A percentile compares a stretch with the other conserved stretches of the same genome.
Evolutionary conservation across 2,888 invertebrate genomes (phyloP).

Genomic region (Cheilosia vernalis): DNA sequence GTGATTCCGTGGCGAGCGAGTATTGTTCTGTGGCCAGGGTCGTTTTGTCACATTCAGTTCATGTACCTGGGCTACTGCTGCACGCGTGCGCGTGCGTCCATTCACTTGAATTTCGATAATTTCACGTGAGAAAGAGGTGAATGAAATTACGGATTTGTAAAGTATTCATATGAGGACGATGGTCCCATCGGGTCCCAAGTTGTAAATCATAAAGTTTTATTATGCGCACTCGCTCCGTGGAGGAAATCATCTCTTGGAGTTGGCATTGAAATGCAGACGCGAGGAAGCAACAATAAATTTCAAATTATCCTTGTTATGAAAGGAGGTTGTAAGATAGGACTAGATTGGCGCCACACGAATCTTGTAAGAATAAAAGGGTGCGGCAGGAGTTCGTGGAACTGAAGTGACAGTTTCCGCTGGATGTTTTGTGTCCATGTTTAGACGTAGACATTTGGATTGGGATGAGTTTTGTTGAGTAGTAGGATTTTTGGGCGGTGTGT

Average conservation of each 20-base stretch:
- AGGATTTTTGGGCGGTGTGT: too few relatives aligned
- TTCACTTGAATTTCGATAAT: constrained; percentile 46
- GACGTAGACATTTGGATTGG: too few relatives aligned
- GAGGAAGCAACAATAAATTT: constrained; percentile 34
- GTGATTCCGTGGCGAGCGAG: constrained; percentile 52
- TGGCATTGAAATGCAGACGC: constrained; percentile 56
- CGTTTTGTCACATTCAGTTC: constrained; percentile 70
- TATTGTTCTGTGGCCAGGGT: too few relatives aligned
- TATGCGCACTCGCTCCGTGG: not conserved
- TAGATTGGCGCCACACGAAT: constrained; percentile 63
- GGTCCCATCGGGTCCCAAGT: constrained; percentile 5
- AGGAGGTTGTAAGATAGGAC: constrained; percentile 11
- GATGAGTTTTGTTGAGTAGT: too few relatives aligned
- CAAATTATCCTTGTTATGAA: constrained; percentile 35
- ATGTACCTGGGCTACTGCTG: constrained; percentile 67
- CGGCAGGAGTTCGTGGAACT: constrained; percentile 26
- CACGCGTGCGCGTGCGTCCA: constrained; percentile 51
- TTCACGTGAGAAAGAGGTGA: constrained; percentile 54
- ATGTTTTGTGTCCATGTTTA: not conserved
- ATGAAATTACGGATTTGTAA: constrained; percentile 29
- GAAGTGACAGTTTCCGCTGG: not conserved
- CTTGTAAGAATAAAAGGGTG: not conserved
- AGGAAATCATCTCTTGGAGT: constrained; percentile 23
- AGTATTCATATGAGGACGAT: not conserved
- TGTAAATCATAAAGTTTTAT: constrained; percentile 68